Evolutionary conservation across 2,113 vertebrate species (phyloP).

Genomic region (Numida meleagris): DNA sequence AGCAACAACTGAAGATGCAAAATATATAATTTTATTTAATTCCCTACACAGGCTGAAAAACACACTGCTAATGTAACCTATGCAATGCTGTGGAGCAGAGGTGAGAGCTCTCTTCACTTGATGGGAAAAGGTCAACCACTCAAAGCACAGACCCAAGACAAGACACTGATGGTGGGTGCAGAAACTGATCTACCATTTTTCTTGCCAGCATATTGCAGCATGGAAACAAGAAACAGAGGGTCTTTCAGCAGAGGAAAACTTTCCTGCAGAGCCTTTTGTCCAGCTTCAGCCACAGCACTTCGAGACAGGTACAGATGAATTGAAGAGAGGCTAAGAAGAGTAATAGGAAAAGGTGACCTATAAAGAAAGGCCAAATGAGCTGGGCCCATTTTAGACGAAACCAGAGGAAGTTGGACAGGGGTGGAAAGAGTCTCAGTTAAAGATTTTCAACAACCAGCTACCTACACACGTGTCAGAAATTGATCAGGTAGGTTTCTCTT

Average conservation of each 20-base stretch:
- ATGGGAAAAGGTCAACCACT: neutral
- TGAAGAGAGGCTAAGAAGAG: neutral
- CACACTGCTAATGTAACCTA: neutral
- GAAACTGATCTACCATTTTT: neutral
- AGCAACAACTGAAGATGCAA: too few species aligned
- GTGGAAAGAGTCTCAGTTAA: fast-evolving
- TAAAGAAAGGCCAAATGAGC: neutral
- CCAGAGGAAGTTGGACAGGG: neutral
- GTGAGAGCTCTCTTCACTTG: neutral
- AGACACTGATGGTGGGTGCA: too few species aligned
- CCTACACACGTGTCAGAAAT: neutral
- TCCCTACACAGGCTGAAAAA: too few species aligned
- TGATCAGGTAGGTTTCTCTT: neutral
- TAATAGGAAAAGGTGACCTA: neutral
- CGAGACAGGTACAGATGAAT: neutral
- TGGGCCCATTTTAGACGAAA: neutral
- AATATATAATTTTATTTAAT: too few species aligned
- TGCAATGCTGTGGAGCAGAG: neutral
- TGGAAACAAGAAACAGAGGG: neutral
- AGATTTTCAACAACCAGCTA: neutral
- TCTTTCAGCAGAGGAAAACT: neutral
- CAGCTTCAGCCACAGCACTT: neutral
- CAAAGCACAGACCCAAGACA: neutral
- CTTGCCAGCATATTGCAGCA: neutral
- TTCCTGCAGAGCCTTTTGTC: neutral